These are phyloP conservation scores for Ceratosolen solmsi DNA, from an alignment of 1,140 invertebrate species.

Conservation along the genomic window DNA sequence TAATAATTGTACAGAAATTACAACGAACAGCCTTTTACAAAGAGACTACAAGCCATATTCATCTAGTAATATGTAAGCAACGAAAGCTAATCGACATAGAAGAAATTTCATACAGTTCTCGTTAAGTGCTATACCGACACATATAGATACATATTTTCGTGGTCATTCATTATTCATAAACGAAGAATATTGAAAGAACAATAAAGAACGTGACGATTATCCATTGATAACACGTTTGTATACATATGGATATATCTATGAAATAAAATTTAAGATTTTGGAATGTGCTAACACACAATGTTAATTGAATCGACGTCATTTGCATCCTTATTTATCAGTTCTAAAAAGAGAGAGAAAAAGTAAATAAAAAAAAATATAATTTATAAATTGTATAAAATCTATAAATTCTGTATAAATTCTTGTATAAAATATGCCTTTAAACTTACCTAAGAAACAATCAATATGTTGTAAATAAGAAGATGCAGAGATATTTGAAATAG, in stretches of 20 bases:
- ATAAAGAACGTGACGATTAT: neutral
- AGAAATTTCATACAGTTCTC: too few relatives aligned
- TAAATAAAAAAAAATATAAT: neutral
- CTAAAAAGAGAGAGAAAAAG: constrained; percentile 33
- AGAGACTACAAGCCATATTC: too few relatives aligned
- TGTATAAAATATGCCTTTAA: too few relatives aligned
- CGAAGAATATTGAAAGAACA: neutral
- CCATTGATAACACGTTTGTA: constrained; percentile 6
- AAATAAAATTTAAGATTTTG: constrained; percentile 55
- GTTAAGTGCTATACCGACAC: neutral
- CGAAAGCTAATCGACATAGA: neutral
- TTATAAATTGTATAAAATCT: constrained; percentile 1
- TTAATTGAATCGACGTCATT: constrained; percentile 50
- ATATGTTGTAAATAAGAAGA: too few relatives aligned
- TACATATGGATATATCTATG: constrained; percentile 49
- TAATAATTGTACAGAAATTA: too few relatives aligned
- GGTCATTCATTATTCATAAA: neutral
- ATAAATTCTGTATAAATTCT: too few relatives aligned
- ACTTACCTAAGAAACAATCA: too few relatives aligned
- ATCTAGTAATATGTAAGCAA: constrained; percentile 5
- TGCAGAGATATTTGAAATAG: too few relatives aligned
- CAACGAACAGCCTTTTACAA: too few relatives aligned
- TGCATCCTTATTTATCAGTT: constrained; percentile 35
- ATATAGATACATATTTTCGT: neutral
- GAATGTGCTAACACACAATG: constrained; percentile 57